Conservation (phyloP, 2,113 vertebrate genomes). For the Butastur rufipennis region DNA sequence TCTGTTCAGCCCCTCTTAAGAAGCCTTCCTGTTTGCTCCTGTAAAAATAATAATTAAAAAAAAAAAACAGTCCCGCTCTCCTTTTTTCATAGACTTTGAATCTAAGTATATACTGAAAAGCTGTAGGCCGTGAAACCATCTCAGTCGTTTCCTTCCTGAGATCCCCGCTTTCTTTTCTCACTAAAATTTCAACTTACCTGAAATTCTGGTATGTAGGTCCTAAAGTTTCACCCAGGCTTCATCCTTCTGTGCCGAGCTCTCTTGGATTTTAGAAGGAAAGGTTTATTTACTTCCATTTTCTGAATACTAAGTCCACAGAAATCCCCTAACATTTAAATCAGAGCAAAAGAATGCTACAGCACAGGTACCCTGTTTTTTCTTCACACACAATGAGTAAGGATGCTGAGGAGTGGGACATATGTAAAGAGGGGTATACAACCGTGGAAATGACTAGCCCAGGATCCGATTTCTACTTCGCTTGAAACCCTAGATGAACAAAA, state of each 20-base stretch:
- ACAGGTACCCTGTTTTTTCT: neutral
- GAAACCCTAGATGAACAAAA: neutral
- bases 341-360: neutral
- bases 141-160: neutral
- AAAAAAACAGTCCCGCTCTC: neutral
- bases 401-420: neutral
- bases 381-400: neutral
- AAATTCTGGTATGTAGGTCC: neutral
- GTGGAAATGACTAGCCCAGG: neutral
- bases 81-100: neutral
- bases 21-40: neutral
- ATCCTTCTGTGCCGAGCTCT: neutral
- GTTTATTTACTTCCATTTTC: neutral
- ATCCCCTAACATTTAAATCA: neutral
- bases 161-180: neutral
- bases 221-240: neutral
- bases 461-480: neutral
- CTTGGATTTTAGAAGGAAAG: neutral
- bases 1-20: neutral
- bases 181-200: neutral
- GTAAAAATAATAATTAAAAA: neutral
- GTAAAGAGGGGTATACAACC: neutral
- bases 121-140: neutral
- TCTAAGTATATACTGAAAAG: neutral
- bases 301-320: neutral